A percentile compares a stretch with the other conserved stretches of the same genome.
Conservation (phyloP, 2,797 vertebrate species). For the Labeo calbasu region DNA sequence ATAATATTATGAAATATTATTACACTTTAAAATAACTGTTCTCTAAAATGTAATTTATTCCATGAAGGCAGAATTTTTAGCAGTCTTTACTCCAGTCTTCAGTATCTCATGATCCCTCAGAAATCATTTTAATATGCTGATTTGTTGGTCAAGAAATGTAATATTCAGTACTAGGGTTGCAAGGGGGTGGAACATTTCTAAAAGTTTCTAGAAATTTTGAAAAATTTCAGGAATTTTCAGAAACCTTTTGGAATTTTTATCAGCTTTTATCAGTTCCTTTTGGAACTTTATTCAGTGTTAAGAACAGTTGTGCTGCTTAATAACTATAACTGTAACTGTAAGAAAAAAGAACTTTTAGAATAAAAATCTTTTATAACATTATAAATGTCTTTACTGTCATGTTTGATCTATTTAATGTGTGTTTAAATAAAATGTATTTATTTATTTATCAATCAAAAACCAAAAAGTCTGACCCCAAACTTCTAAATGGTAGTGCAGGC, state of each 20-base stretch:
- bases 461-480: neutral
- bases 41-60: neutral
- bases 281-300: neutral
- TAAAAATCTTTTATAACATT: no score
- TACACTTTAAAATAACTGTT: neutral
- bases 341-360: neutral
- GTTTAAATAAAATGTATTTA: neutral
- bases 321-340: neutral
- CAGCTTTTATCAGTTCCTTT: no score
- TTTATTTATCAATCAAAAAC: neutral
- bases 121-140: neutral
- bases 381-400: neutral
- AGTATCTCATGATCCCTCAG: neutral
- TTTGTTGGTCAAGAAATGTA: neutral
- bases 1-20: neutral
- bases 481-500: no score
- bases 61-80: no score
- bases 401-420: neutral
- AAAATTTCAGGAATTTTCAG: no score
- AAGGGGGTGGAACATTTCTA: no score
- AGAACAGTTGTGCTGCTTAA: neutral
- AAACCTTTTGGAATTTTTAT: no score
- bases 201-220: no score
- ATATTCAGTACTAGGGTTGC: no score
- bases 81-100: neutral